Percentiles rank a stretch among this genome's conserved stretches.
phyloP scores from a whole-genome alignment of 2,113 vertebrate species.

The Onychostruthus taczanowskii region DNA sequence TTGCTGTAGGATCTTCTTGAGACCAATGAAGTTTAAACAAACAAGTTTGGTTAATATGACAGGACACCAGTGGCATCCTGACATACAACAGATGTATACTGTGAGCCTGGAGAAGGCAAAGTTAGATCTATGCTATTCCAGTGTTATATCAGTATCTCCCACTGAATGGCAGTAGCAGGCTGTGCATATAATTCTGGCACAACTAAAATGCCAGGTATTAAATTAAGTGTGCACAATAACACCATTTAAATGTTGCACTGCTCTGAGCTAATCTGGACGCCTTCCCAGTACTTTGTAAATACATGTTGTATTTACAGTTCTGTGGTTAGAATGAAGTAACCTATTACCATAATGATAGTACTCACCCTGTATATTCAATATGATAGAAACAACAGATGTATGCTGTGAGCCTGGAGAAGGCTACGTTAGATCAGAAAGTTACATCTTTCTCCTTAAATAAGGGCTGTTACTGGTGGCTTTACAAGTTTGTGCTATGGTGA shows the following conservation, averaged over 20 bases:
- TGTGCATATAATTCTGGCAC: not conserved
- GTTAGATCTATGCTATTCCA: not conserved
- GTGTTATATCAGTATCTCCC: not conserved
- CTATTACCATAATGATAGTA: not conserved
- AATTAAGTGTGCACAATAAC: not conserved
- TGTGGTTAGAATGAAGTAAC: not conserved
- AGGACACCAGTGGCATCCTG: too few relatives aligned
- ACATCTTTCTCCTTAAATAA: not conserved
- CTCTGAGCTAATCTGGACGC: not conserved
- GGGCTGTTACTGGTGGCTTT: not conserved
- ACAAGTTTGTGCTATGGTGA: not conserved
- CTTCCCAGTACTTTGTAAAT: not conserved
- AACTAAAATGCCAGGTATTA: not conserved
- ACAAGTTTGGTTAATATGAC: not conserved
- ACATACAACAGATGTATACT: too few relatives aligned
- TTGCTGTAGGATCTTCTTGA: not conserved
- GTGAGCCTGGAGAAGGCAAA: too few relatives aligned
- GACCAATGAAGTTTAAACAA: not conserved
- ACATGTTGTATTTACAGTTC: not conserved
- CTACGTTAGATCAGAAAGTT: not conserved
- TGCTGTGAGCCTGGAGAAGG: not conserved
- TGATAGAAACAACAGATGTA: not conserved
- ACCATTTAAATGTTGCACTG: not conserved
- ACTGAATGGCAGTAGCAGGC: constrained; percentile 52
- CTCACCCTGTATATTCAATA: not conserved